Evolutionary conservation across 2,888 invertebrate genomes (phyloP), one percentile per base, ranked within the genome.

Genomic region (Acronicta psi): DNA sequence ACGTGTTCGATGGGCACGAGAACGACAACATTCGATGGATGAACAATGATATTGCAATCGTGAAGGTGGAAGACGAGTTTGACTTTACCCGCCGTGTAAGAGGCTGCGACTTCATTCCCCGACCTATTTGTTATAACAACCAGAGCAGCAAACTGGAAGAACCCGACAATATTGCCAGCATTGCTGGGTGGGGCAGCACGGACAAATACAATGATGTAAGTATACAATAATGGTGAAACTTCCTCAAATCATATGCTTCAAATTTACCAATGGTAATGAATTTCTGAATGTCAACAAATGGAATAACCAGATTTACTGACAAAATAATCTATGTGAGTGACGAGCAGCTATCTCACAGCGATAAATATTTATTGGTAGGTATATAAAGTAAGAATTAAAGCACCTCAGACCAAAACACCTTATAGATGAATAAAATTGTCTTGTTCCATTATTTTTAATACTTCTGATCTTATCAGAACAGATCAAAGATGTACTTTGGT

Each of bases 21-120:
- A 87, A 87, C 54, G 88, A 89, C 64, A 89, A 89, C 58, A 81
- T 89, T 5, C 72, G 88, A 31, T 89, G 89, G 89, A 88, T 89
- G 88, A 87, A 84, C 74, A 88, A 89, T 53, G 89, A 89, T 59
- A 87, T 89, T 29, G 89, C 89, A 0, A 78, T 89, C 0, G 87
- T 89, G 0, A 88, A 85, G 49, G 80, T 85, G 0, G 89, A 89
- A 23, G 87, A 87, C 0, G 87, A 88, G 29, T 88, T 89, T 29
- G 87, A 88, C 59, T 88, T 89, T 70, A 75, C 67, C 0, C 73
- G 87, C 0, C 76, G 86, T 6, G 59, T 88, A 10, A 65, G 82
- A 14, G 89, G 88, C 2, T 89, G 89, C 23, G 88, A 88, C 41
- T 88, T 80, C 51, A 50, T 82, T 0, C 88, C 88, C 0, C 71